phyloP scores from a whole-genome alignment of 1,140 invertebrate genomes.

The Pomacea maculata region DNA sequence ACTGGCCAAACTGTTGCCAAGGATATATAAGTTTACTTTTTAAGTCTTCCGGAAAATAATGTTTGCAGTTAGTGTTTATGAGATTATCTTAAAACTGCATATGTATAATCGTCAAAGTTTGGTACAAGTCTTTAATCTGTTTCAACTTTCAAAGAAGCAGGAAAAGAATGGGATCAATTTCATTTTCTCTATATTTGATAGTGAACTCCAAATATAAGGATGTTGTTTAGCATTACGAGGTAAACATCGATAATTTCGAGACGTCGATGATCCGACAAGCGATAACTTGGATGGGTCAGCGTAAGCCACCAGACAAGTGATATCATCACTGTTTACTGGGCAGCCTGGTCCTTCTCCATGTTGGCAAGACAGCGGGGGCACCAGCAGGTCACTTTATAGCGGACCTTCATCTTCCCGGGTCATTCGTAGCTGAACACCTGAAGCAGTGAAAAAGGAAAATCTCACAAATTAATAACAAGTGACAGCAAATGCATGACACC shows the following conservation, averaged over 20 bases:
- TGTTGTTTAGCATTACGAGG: neutral
- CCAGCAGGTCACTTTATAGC: constrained; percentile 29
- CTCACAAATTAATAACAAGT: too few species aligned
- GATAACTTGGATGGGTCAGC: neutral
- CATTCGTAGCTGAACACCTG: constrained; percentile 8
- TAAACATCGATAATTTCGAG: neutral
- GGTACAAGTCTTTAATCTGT: neutral
- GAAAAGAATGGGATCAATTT: neutral
- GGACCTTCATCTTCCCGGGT: constrained; percentile 19
- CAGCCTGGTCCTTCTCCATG: constrained; percentile 13
- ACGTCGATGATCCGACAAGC: neutral
- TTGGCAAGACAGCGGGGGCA: constrained; percentile 27
- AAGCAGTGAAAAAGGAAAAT: too few species aligned
- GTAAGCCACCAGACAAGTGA: too few species aligned
- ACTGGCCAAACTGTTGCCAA: too few species aligned
- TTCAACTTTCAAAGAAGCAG: neutral
- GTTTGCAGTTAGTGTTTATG: too few species aligned
- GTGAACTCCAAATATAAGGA: neutral
- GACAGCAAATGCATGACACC: too few species aligned
- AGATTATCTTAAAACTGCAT: too few species aligned
- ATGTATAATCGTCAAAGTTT: too few species aligned
- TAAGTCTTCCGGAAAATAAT: too few species aligned
- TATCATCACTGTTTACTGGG: neutral
- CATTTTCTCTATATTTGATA: too few species aligned
- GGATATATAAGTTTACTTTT: too few species aligned